phyloP scores from a whole-genome alignment of 1,140 invertebrate species.

The Arctopsyche grandis region DNA sequence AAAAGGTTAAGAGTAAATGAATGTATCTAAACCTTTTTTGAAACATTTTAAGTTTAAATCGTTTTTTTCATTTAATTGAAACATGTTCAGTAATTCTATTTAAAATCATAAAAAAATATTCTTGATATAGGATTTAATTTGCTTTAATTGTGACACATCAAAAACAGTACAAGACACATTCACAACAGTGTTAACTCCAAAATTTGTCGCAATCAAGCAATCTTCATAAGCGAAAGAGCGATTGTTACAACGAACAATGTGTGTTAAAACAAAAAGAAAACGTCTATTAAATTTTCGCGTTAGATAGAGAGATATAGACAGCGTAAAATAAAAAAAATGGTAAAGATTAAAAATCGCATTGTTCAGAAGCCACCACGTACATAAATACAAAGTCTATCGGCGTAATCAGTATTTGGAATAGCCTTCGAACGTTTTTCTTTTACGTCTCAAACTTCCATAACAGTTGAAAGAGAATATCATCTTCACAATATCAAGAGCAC shows the following conservation, averaged over 20 bases:
- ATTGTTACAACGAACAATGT: not conserved
- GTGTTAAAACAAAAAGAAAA: not conserved
- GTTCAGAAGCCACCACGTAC: too few species aligned
- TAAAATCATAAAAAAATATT: too few species aligned
- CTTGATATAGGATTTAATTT: too few species aligned
- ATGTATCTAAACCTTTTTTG: too few species aligned
- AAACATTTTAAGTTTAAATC: too few species aligned
- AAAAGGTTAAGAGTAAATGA: too few species aligned
- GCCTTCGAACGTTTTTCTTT: not conserved
- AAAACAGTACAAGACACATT: too few species aligned
- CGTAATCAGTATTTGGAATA: not conserved
- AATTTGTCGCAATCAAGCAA: not conserved
- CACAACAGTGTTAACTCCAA: not conserved
- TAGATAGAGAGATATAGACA: not conserved
- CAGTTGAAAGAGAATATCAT: not conserved
- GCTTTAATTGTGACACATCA: too few species aligned
- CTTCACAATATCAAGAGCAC: constrained; percentile 8
- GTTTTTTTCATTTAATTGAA: too few species aligned
- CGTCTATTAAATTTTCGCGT: not conserved
- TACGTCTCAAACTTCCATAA: not conserved
- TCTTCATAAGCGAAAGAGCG: not conserved
- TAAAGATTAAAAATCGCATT: not conserved
- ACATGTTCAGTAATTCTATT: too few species aligned
- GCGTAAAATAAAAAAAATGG: not conserved
- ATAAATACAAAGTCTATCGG: not conserved